Percentiles rank a stretch among this genome's conserved stretches.
These are phyloP conservation scores for Pseudomyrmex pallidus DNA, from an alignment of 1,140 invertebrate species.

Conservation along the genomic window DNA sequence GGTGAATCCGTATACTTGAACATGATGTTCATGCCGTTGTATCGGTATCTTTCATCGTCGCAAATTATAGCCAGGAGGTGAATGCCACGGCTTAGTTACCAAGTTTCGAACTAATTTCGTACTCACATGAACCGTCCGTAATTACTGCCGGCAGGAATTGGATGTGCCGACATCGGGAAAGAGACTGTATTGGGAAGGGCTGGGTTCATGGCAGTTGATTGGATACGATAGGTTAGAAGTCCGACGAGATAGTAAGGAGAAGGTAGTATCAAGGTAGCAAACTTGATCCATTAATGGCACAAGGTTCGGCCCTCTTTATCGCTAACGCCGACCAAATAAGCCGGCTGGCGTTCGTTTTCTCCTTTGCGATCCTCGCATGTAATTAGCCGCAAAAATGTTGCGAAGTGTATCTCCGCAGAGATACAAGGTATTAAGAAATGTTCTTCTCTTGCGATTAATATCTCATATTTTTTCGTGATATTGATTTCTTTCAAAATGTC, in stretches of 20 bases:
- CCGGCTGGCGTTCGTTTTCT: conserved; percentile 55
- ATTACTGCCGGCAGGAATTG: conserved; percentile 66
- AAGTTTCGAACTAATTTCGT: conserved; percentile 77
- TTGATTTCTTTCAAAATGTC: background rate
- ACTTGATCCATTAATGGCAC: conserved; percentile 71
- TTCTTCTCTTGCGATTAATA: conserved; percentile 9
- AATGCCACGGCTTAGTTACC: conserved; percentile 32
- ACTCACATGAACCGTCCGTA: conserved; percentile 69
- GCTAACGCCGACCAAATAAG: conserved; percentile 42
- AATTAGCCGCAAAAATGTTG: conserved; percentile 44
- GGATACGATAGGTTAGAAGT: conserved; percentile 64
- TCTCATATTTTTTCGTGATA: background rate
- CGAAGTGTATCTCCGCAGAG: background rate
- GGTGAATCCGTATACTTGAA: conserved; percentile 24
- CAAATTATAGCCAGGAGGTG: conserved; percentile 50
- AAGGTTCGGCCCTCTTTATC: conserved; percentile 68
- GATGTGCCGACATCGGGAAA: conserved; percentile 53
- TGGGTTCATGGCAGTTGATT: conserved; percentile 59
- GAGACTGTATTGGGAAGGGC: conserved; percentile 21
- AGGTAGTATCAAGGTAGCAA: conserved; percentile 67
- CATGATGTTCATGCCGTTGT: conserved; percentile 9
- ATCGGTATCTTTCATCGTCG: conserved; percentile 39
- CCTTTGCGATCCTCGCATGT: conserved; percentile 38
- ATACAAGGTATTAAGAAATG: conserved; percentile 28
- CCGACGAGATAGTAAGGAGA: conserved; percentile 21